These are phyloP conservation scores for Thelaira solivaga DNA, from an alignment of 2,888 invertebrate species.

Conservation along the genomic window DNA sequence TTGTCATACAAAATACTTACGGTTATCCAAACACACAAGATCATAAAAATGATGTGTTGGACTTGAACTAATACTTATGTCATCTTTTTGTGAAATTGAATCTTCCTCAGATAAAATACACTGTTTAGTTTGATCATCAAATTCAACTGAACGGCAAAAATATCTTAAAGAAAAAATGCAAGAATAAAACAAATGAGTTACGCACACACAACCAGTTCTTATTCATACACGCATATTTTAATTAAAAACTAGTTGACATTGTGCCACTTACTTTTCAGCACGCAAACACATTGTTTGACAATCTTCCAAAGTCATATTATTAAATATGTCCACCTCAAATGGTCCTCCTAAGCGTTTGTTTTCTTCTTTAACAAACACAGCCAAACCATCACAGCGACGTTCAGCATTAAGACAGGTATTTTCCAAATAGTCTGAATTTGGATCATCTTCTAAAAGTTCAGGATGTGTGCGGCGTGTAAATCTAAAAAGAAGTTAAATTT, in stretches of 20 bases:
- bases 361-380: conserved; percentile 93
- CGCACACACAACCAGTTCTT: neutral
- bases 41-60: conserved; percentile 93
- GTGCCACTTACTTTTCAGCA: conserved; percentile 85
- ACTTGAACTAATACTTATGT: conserved; percentile 89
- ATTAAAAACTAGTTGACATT: conserved; percentile 19
- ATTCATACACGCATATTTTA: neutral
- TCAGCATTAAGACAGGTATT: conserved; percentile 93
- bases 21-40: conserved; percentile 91
- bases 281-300: conserved; percentile 92
- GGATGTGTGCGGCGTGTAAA: conserved; percentile 92
- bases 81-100: conserved; percentile 91
- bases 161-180: conserved; percentile 79
- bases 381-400: conserved; percentile 89
- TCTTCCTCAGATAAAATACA: conserved; percentile 95
- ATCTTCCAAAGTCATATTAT: conserved; percentile 90
- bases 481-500: conserved; percentile 68
- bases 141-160: conserved; percentile 92
- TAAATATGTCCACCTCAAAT: conserved; percentile 91
- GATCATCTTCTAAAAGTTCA: conserved; percentile 88
- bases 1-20: conserved; percentile 83
- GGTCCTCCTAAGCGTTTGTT: conserved; percentile 91
- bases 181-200: neutral
- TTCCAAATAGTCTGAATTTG: conserved; percentile 92
- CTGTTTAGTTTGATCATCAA: conserved; percentile 90